Percentiles rank a stretch among this genome's conserved stretches.
phyloP scores from a whole-genome alignment of 2,888 invertebrate species.

The Drosophila kuntzei region DNA sequence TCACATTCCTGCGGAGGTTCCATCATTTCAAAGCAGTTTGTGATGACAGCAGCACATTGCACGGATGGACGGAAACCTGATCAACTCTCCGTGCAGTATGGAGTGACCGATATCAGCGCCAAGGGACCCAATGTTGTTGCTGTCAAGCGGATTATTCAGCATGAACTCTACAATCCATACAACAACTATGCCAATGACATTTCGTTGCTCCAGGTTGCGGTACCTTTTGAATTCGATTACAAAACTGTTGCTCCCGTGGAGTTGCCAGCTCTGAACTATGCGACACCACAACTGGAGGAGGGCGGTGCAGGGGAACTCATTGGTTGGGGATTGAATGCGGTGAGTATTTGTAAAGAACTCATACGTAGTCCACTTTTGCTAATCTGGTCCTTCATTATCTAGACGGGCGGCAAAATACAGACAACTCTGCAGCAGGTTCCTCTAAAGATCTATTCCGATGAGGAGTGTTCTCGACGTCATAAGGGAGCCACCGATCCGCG shows the following conservation, averaged over 20 bases:
- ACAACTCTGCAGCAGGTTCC: constrained; percentile 83
- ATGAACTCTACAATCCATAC: constrained; percentile 75
- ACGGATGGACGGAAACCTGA: constrained; percentile 38
- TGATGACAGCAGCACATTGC: constrained; percentile 83
- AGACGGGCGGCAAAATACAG: constrained; percentile 83
- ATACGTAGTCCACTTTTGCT: background rate
- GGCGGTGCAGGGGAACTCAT: constrained; percentile 71
- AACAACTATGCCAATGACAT: constrained; percentile 84
- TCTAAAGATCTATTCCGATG: constrained; percentile 83
- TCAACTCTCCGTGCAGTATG: constrained; percentile 73
- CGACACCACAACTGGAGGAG: constrained; percentile 64
- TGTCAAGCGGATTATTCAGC: constrained; percentile 79
- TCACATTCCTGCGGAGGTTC: constrained; percentile 79
- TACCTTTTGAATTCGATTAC: constrained; percentile 72
- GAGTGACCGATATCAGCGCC: constrained; percentile 60
- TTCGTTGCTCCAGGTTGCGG: constrained; percentile 82
- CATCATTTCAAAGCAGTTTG: constrained; percentile 71
- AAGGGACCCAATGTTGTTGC: constrained; percentile 69
- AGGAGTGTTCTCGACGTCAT: constrained; percentile 81
- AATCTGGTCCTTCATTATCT: too few species aligned
- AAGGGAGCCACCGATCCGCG: constrained; percentile 61
- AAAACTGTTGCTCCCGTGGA: constrained; percentile 71
- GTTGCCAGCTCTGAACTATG: constrained; percentile 69
- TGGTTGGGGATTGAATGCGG: constrained; percentile 84
- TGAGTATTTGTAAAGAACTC: constrained; percentile 34